A percentile compares a stretch with the other conserved stretches of the same genome.
Evolutionary conservation across 1,140 invertebrate genomes (phyloP).

Genomic region (Drosophila subobscura): DNA sequence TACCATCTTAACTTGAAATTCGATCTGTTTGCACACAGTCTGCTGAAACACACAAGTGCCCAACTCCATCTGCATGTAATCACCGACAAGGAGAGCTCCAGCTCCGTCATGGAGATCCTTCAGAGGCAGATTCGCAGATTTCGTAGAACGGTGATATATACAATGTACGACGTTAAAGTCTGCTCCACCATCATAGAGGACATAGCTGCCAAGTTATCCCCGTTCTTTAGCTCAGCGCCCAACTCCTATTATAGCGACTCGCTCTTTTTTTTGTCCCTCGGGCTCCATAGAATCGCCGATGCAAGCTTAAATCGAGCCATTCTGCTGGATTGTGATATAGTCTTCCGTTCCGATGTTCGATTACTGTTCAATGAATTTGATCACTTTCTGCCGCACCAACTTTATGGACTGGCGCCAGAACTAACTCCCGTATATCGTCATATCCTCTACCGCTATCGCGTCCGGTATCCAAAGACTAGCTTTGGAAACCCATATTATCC

Average conservation of each 20-base stretch:
- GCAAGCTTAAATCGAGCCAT: constrained; percentile 86
- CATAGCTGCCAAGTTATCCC: constrained; percentile 88
- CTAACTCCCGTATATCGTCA: constrained; percentile 92
- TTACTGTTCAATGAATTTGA: constrained; percentile 89
- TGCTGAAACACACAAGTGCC: constrained; percentile 84
- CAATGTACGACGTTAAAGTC: constrained; percentile 87
- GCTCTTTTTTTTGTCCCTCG: constrained; percentile 92
- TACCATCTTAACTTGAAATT: constrained; percentile 87
- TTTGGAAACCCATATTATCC: constrained; percentile 85
- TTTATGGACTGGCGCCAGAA: constrained; percentile 91
- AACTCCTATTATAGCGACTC: constrained; percentile 93
- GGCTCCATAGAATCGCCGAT: constrained; percentile 89
- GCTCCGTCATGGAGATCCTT: constrained; percentile 86
- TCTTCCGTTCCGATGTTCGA: constrained; percentile 89
- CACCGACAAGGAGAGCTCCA: constrained; percentile 87
- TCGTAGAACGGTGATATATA: constrained; percentile 84
- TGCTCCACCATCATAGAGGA: constrained; percentile 86
- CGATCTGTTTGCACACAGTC: constrained; percentile 85
- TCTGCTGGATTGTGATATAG: constrained; percentile 92
- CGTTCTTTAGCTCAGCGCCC: constrained; percentile 90
- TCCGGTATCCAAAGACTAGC: constrained; percentile 86
- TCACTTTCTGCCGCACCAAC: constrained; percentile 82
- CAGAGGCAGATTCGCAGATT: constrained; percentile 83
- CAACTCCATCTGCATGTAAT: constrained; percentile 88
- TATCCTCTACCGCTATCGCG: constrained; percentile 88